These are phyloP conservation scores for Drosophila neonasuta DNA, from an alignment of 2,888 invertebrate species.

Conservation along the genomic window DNA sequence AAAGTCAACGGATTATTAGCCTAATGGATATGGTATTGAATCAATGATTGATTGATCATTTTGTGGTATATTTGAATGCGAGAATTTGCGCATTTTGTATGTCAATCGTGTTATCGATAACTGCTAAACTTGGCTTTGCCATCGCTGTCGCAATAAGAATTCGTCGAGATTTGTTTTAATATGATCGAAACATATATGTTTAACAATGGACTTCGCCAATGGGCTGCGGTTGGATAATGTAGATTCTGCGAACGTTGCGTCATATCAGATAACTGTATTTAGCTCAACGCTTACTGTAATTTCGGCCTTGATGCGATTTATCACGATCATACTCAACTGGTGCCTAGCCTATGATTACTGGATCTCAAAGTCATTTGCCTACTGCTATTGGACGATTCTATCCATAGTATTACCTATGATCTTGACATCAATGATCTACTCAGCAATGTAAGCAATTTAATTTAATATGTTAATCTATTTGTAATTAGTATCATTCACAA, in stretches of 20 bases:
- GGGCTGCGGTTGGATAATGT: constrained; percentile 11
- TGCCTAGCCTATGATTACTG: constrained; percentile 51
- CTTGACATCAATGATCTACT: constrained; percentile 57
- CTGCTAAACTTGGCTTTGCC: constrained; percentile 3
- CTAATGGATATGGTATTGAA: not conserved
- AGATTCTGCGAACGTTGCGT: constrained; percentile 5
- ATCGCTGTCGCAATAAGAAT: constrained; percentile 24
- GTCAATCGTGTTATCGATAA: constrained; percentile 15
- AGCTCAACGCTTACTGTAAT: constrained; percentile 37
- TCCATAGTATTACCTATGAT: constrained; percentile 57
- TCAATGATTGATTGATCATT: not conserved
- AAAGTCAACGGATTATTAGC: not conserved
- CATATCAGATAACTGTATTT: constrained; percentile 28
- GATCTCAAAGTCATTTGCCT: constrained; percentile 28
- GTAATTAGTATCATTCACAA: not conserved
- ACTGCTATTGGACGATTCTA: constrained; percentile 56
- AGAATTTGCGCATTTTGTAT: not conserved
- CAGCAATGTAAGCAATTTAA: constrained; percentile 46
- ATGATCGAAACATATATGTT: not conserved
- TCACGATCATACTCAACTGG: constrained; percentile 59
- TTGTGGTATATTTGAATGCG: constrained; percentile 16
- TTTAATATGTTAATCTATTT: not conserved
- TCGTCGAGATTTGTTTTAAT: not conserved
- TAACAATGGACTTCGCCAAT: constrained; percentile 22
- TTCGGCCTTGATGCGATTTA: constrained; percentile 47